A percentile compares a stretch with the other conserved stretches of the same genome.
Conservation (phyloP, 2,797 vertebrate genomes). For the Myotis planiceps region DNA sequence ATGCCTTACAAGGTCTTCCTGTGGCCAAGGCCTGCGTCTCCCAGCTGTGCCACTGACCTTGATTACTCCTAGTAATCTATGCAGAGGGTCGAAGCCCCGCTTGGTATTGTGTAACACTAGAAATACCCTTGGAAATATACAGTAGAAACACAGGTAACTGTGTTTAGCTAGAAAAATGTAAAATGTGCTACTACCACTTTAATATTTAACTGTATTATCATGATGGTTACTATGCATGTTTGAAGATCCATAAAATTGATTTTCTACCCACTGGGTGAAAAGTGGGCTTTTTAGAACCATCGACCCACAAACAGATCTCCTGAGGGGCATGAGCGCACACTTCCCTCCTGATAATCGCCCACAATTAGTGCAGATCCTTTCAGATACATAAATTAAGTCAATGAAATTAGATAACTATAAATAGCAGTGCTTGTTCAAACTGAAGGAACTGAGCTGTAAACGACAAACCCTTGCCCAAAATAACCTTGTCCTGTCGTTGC, state of each 20-base stretch:
- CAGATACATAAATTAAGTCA: conserved; percentile 78
- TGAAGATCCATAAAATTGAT: conserved; percentile 68
- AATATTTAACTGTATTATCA: conserved; percentile 49
- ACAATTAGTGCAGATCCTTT: conserved; percentile 73
- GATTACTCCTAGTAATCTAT: not conserved
- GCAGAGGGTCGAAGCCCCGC: not conserved
- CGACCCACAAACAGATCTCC: conserved; percentile 62
- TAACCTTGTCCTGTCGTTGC: conserved; percentile 60
- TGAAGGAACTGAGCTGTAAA: conserved; percentile 57
- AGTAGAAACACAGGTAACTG: not conserved
- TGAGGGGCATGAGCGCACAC: conserved; percentile 38
- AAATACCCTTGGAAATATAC: not conserved
- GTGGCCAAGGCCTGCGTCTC: not conserved
- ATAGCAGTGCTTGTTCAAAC: conserved; percentile 62
- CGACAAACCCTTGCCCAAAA: conserved; percentile 67
- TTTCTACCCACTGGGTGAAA: conserved; percentile 67
- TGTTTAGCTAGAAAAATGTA: not conserved
- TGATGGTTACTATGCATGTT: conserved; percentile 55
- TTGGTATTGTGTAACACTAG: not conserved
- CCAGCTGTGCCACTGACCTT: not conserved
- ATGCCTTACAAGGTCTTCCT: not conserved
- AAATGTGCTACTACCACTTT: not conserved
- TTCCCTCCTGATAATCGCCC: conserved; percentile 57
- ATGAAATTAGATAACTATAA: conserved; percentile 69
- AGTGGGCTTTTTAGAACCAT: conserved; percentile 63